Percentiles rank a stretch among this genome's conserved stretches.
phyloP scores from a whole-genome alignment of 2,888 invertebrate species.

The Eucera pruinosa region DNA sequence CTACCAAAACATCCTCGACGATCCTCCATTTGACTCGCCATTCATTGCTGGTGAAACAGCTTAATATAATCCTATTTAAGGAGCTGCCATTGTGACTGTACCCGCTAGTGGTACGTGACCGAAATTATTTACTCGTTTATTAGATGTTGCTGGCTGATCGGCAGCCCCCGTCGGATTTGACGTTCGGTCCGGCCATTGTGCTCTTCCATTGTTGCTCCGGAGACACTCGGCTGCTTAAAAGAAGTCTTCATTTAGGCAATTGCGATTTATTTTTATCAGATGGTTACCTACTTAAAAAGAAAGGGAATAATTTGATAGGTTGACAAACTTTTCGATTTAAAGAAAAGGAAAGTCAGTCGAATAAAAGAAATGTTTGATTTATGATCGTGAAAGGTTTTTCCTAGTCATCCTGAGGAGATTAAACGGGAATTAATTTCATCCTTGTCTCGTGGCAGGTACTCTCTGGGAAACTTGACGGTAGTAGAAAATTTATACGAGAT shows the following conservation, averaged over 20 bases:
- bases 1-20: conserved; percentile 83
- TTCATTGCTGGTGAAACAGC: conserved; percentile 82
- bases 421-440: conserved; percentile 49
- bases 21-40: conserved; percentile 82
- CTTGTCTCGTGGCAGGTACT: conserved; percentile 20
- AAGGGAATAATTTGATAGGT: neutral
- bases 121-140: conserved; percentile 84
- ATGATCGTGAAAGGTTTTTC: conserved; percentile 24
- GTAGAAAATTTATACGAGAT: conserved; percentile 64
- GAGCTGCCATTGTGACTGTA: conserved; percentile 73
- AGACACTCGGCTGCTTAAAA: conserved; percentile 1
- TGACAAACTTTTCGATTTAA: too few relatives aligned
- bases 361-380: conserved; percentile 6
- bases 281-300: too few relatives aligned
- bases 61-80: conserved; percentile 84
- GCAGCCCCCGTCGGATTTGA: conserved; percentile 36
- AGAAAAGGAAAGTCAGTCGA: too few relatives aligned
- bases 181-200: conserved; percentile 24
- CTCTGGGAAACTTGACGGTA: conserved; percentile 34
- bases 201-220: conserved; percentile 15
- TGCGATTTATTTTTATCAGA: neutral
- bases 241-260: neutral
- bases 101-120: conserved; percentile 80
- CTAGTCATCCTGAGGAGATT: conserved; percentile 27
- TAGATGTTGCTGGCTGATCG: conserved; percentile 75